These are phyloP conservation scores for Entomobrya proxima DNA, from an alignment of 2,888 invertebrate species.

Conservation along the genomic window DNA sequence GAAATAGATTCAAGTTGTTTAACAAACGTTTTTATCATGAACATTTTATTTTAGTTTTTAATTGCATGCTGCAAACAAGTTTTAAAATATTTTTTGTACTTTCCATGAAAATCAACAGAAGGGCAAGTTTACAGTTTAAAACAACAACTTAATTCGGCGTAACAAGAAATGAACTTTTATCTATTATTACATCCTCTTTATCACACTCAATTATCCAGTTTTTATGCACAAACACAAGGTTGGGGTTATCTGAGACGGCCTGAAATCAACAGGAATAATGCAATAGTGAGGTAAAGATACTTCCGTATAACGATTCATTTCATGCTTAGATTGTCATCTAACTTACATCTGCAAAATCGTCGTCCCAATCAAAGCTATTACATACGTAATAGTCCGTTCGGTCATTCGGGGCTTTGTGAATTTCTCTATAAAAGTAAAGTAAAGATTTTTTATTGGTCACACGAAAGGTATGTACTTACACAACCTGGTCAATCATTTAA, in stretches of 20 bases:
- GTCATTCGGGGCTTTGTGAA: constrained; percentile 33
- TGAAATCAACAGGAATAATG: constrained; percentile 29
- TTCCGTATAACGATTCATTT: not conserved
- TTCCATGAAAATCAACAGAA: not conserved
- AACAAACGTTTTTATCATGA: no score
- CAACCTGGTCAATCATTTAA: constrained; percentile 6
- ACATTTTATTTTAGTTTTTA: no score
- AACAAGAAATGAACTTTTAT: constrained; percentile 51
- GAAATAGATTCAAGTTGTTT: no score
- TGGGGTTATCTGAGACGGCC: constrained; percentile 70
- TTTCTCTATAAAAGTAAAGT: constrained; percentile 35
- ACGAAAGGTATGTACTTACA: not conserved
- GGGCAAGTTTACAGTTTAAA: no score
- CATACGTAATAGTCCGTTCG: constrained; percentile 61
- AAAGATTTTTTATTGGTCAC: not conserved
- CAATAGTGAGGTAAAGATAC: not conserved
- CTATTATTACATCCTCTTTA: constrained; percentile 13
- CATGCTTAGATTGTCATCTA: not conserved
- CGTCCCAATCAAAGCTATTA: constrained; percentile 52
- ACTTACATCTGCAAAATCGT: constrained; percentile 69
- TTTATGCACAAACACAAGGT: constrained; percentile 53
- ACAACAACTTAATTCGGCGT: constrained; percentile 45
- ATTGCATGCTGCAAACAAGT: no score
- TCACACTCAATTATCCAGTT: constrained; percentile 68
- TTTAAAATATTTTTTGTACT: not conserved